phyloP scores from a whole-genome alignment of 2,888 invertebrate species.

The Aspidiotus destructor region DNA sequence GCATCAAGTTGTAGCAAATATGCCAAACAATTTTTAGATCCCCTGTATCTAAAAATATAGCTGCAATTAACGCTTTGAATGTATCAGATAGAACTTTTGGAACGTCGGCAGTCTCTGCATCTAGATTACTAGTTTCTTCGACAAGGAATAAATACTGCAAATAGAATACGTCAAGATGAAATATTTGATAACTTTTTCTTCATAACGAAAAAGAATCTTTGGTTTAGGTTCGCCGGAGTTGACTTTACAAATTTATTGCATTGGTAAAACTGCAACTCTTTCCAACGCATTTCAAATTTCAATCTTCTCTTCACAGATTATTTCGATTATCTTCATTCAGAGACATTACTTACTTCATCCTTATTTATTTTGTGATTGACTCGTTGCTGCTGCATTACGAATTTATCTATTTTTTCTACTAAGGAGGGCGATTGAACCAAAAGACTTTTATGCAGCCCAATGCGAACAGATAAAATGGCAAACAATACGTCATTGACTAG shows the following conservation, averaged over 20 bases:
- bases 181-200: no score
- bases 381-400: slow-evolving; percentile 54
- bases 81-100: slow-evolving; percentile 87
- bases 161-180: background rate
- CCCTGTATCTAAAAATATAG: slow-evolving; percentile 76
- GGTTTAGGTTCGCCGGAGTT: no score
- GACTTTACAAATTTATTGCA: no score
- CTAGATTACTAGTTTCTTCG: slow-evolving; percentile 54
- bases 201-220: no score
- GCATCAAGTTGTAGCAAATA: slow-evolving; percentile 69
- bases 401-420: slow-evolving; percentile 50
- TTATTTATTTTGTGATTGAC: slow-evolving; percentile 54
- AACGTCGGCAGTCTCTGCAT: slow-evolving; percentile 75
- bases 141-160: slow-evolving; percentile 48
- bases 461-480: slow-evolving; percentile 77
- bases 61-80: slow-evolving; percentile 84
- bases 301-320: no score
- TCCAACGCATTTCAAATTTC: no score
- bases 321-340: no score
- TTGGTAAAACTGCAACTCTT: no score
- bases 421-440: slow-evolving; percentile 47
- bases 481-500: slow-evolving; percentile 94
- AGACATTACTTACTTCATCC: slow-evolving; percentile 45
- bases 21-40: slow-evolving; percentile 63
- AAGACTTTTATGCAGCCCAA: slow-evolving; percentile 62